These are phyloP conservation scores for Drosophila robusta DNA, from an alignment of 2,888 invertebrate species.

Conservation along the genomic window DNA sequence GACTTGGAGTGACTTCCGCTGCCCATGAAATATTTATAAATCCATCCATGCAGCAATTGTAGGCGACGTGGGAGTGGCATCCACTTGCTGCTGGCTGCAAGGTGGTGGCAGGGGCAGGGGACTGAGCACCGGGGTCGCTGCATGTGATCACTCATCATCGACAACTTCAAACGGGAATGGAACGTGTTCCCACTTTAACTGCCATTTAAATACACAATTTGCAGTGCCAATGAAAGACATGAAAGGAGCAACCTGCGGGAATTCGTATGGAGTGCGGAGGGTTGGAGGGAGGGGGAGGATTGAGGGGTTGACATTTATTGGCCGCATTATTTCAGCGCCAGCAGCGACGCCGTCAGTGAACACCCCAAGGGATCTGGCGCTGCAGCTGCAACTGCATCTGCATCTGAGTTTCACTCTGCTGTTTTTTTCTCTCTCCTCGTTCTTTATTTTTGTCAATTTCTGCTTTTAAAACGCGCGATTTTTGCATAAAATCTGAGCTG, in stretches of 20 bases:
- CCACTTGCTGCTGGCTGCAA: constrained; percentile 18
- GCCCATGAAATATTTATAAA: constrained; percentile 78
- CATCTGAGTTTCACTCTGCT: constrained; percentile 16
- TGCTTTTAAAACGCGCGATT: constrained; percentile 24
- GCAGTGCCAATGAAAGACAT: constrained; percentile 62
- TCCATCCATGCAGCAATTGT: constrained; percentile 46
- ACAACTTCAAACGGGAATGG: constrained; percentile 74
- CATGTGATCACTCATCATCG: constrained; percentile 62
- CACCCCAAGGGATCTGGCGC: constrained; percentile 64
- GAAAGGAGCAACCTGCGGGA: constrained; percentile 51
- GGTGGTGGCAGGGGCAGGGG: constrained; percentile 15
- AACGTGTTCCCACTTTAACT: constrained; percentile 81
- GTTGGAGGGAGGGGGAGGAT: neutral
- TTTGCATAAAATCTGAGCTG: constrained; percentile 72
- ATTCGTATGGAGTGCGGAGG: neutral
- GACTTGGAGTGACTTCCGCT: constrained; percentile 60
- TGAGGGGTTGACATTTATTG: constrained; percentile 69
- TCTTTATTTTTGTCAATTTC: constrained; percentile 7
- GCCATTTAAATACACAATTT: constrained; percentile 80
- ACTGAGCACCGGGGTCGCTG: constrained; percentile 37
- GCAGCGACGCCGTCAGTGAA: constrained; percentile 69
- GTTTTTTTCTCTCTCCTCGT: neutral
- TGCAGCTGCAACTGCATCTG: constrained; percentile 37
- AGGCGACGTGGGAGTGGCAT: constrained; percentile 9
- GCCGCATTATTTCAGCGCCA: constrained; percentile 77